These are phyloP conservation scores for Xiphophorus hellerii DNA, from an alignment of 2,113 vertebrate species.

Conservation along the genomic window DNA sequence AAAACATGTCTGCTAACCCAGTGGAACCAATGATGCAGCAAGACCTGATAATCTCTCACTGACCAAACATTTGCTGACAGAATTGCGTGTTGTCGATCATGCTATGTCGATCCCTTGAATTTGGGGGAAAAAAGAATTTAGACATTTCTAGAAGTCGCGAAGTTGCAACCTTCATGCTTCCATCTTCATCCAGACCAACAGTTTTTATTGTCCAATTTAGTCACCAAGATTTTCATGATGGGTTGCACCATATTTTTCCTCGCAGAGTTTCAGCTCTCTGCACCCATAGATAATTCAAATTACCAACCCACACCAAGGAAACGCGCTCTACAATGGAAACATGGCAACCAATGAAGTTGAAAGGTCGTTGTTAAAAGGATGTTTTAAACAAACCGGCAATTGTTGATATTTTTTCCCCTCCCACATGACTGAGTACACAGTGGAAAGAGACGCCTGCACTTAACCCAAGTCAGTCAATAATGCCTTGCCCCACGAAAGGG, in stretches of 20 bases:
- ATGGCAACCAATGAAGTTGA: slow-evolving; percentile 46
- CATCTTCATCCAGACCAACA: too few species aligned
- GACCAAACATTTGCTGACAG: too few species aligned
- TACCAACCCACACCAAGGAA: slow-evolving; percentile 43
- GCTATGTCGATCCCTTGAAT: too few species aligned
- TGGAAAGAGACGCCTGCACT: slow-evolving; percentile 12
- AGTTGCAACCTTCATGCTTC: too few species aligned
- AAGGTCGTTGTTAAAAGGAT: slow-evolving; percentile 38
- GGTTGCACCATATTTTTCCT: slow-evolving; percentile 12
- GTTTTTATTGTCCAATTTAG: not conserved
- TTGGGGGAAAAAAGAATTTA: too few species aligned
- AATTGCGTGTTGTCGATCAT: too few species aligned
- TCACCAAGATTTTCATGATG: not conserved
- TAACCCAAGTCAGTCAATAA: slow-evolving; percentile 10
- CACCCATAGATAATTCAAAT: slow-evolving; percentile 34
- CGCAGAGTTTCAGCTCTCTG: slow-evolving; percentile 20
- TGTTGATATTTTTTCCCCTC: not conserved
- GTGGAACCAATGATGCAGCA: too few species aligned
- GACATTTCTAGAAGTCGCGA: too few species aligned
- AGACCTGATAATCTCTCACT: too few species aligned
- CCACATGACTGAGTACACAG: slow-evolving; percentile 18
- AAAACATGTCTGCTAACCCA: too few species aligned
- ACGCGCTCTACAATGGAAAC: slow-evolving; percentile 35
- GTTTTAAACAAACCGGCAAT: slow-evolving; percentile 34
- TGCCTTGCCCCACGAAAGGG: slow-evolving; percentile 1